Evolutionary conservation across 2,113 vertebrate species (phyloP), one percentile per base, ranked within the genome.

Genomic region (Notiomystis cincta): DNA sequence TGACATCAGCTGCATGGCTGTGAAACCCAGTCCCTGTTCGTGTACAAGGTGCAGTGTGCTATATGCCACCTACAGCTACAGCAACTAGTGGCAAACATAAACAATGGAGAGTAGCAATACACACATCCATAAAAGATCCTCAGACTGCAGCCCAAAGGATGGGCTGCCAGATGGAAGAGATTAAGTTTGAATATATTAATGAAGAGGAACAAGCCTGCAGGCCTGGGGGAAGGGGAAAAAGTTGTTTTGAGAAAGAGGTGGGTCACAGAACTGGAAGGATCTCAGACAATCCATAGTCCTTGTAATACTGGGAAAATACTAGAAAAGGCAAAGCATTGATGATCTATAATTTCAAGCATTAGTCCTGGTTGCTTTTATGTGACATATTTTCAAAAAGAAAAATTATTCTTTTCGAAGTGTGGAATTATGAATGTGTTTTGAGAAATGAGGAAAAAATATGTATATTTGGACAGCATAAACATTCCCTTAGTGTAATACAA

Each of bases 131-230:
- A 77, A 91, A 82, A 75, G 56, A 91, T 88, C 45, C 79, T 77
- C 60, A 69, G 42, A 65, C 70, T 93, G 37, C 42, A 81, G 83
- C 51, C 85, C 90, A 73, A 37, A 96, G 50, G 54, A 90, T 66
- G 47, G 82, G 33, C 42, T 93, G 54, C 90, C 93, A 95, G 95
- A 96, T 96, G 95, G 93, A 92, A 96, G 67, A 92, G 75, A 96
- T 97, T 97, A 97, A 91, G 75, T 96, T 88, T 5, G 82, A 94
- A 88, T 87, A 90, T 77, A 57, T 79, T 95, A 96, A 90, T 66
- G 83, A 92, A 91, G 87, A 93, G 56, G 48, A 96, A 94, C 37
- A 87, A 92, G 85, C 92, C 92, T 89, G 76, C 44, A 91, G 92
- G 94, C 94, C 93, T 69, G 70, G 72, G 72, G 86, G 71, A 88